Percentiles rank a stretch among this genome's conserved stretches.
phyloP scores from a whole-genome alignment of 1,140 invertebrate species.

The Calliphora vicina region DNA sequence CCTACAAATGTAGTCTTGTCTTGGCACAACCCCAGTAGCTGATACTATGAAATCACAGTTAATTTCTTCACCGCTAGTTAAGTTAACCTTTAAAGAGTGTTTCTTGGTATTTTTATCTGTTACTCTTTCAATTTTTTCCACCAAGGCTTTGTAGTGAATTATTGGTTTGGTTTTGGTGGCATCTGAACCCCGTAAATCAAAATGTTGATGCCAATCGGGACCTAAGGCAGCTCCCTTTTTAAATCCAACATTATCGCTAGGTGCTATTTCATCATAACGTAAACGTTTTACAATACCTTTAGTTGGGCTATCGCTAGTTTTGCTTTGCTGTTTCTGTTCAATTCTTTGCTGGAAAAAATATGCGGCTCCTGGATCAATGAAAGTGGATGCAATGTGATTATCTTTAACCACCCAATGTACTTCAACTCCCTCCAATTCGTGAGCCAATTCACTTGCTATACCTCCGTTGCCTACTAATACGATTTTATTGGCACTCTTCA shows the following conservation, averaged over 20 bases:
- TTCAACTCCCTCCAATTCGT: conserved; percentile 84
- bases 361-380: conserved; percentile 94
- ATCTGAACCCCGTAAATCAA: conserved; percentile 70
- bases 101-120: conserved; percentile 40
- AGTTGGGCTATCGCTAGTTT: not conserved
- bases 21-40: conserved; percentile 91
- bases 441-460: conserved; percentile 94
- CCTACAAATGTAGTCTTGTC: conserved; percentile 68
- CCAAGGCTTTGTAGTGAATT: conserved; percentile 77
- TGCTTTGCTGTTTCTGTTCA: conserved; percentile 47
- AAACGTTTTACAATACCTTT: conserved; percentile 70
- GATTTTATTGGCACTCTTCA: conserved; percentile 75
- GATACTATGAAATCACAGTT: conserved; percentile 93
- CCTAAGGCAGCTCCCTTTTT: conserved; percentile 85
- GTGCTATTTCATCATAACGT: conserved; percentile 70
- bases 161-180: conserved; percentile 60
- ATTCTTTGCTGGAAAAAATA: conserved; percentile 82
- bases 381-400: conserved; percentile 89
- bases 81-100: conserved; percentile 74
- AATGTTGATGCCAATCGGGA: conserved; percentile 89
- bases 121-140: conserved; percentile 56
- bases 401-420: conserved; percentile 95
- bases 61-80: conserved; percentile 77
- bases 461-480: conserved; percentile 95
- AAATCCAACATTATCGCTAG: conserved; percentile 54